Evolutionary conservation across 2,797 vertebrate species (phyloP), one percentile per base, ranked within the genome.

Genomic region (Malacoraja senta): DNA sequence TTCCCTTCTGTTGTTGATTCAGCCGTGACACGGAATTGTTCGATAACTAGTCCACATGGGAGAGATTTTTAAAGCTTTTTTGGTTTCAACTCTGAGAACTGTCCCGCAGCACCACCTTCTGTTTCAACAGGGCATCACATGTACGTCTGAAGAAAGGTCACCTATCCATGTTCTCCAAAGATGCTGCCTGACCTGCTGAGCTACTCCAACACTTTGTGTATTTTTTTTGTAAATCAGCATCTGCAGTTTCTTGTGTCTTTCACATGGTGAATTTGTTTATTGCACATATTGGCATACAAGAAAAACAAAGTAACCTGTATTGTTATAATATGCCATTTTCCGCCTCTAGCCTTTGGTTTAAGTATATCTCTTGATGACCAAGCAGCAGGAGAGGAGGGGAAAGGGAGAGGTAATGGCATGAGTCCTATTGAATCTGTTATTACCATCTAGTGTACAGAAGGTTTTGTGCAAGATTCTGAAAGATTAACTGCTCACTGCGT

Each of bases 21-120:
- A 92, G 72, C 90, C 44, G 71, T 92, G 90, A 44, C 15, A 74
- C 44, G 74, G 72, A 72, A 92, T 92, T 92, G 65, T 76, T 76
- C 71, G 15, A n/a, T 76, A 76, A 76, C 71, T 76, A 15, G 72
- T 76, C 10, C 71, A 76, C 44, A 92, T 76, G 8, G 35, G 35
- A 53, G 68, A 74, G 90, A 92, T 76, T 53, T 44, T 53, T 29
- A 72, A 71, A 92, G 21, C 13, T 3, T 72, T 72, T 92, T 92
- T 38, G 44, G 35, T 13, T 71, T 29, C 26, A 38, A 15, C 0
- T 15, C 21, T 8, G 84, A 68, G n/a, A 19, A 88, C 63, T 88
- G 63, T 88, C 84, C 63, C 68, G n/a, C 38, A 88, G 61, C 19
- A 63, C 38, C 84, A 88, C 32, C 84, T 88, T 68, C 63, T 88